A percentile compares a stretch with the other conserved stretches of the same genome.
These are phyloP conservation scores for Oscheius sp. DNA, from an alignment of 1,140 invertebrate species.

Conservation along the genomic window DNA sequence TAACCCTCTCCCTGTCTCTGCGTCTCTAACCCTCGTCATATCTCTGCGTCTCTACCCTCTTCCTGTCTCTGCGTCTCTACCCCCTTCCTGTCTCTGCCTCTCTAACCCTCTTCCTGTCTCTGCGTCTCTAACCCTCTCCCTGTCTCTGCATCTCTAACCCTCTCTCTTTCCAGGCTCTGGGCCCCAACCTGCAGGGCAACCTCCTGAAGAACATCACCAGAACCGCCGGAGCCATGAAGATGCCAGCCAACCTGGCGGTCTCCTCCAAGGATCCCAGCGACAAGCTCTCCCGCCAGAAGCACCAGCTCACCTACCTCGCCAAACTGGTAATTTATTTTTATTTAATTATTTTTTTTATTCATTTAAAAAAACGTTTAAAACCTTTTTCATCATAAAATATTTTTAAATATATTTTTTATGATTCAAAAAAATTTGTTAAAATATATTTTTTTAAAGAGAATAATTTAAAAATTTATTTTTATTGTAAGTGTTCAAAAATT, in stretches of 20 bases:
- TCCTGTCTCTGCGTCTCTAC: neutral
- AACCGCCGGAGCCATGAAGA: neutral
- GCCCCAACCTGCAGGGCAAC: neutral
- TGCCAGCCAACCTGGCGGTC: neutral
- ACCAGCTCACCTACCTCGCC: slow-evolving; percentile 14
- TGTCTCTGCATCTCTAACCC: no score
- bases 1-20: neutral
- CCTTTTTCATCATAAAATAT: no score
- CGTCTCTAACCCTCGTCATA: no score
- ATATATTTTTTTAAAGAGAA: no score
- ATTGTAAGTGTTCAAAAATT: neutral
- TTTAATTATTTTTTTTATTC: neutral
- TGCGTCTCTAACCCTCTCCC: no score
- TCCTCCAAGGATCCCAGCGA: neutral
- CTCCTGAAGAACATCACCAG: neutral
- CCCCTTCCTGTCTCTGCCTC: neutral
- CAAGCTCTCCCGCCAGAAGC: neutral
- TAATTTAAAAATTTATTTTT: no score
- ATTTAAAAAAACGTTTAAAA: no score
- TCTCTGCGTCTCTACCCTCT: neutral
- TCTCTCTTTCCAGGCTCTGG: slow-evolving; percentile 9
- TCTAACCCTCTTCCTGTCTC: no score
- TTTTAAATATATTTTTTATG: neutral
- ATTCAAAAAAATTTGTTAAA: neutral
- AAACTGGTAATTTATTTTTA: slow-evolving; percentile 8